Conservation (phyloP, 2,797 vertebrate species). For the Chaenodraco wilsoni region DNA sequence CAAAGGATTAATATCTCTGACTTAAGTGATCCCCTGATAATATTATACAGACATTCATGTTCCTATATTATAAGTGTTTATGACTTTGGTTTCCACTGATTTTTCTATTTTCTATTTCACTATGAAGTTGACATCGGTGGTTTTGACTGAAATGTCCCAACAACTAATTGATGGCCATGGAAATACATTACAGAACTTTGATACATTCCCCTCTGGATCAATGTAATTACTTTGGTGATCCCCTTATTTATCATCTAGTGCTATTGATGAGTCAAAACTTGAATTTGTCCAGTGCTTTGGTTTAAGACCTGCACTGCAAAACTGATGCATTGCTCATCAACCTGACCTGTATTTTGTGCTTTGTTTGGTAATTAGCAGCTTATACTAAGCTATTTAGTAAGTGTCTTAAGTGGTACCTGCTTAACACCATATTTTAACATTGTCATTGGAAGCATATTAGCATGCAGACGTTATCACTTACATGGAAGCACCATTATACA, state of each 20-base stretch:
- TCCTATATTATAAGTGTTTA: neutral
- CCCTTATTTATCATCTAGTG: too few relatives aligned
- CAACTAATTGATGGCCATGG: too few relatives aligned
- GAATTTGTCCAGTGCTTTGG: slow-evolving; percentile 10
- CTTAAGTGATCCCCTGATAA: neutral
- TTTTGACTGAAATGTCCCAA: neutral
- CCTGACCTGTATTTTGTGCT: neutral
- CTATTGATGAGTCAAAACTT: neutral
- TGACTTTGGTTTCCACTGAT: neutral
- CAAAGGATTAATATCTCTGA: neutral
- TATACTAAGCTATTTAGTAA: neutral
- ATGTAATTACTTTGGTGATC: neutral
- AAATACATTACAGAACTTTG: neutral
- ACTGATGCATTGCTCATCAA: neutral
- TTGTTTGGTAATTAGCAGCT: neutral
- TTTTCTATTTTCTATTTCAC: too few relatives aligned
- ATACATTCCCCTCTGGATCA: neutral
- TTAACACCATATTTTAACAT: neutral
- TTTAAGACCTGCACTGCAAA: neutral
- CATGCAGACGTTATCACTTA: neutral
- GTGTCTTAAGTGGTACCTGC: neutral
- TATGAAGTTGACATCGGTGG: neutral
- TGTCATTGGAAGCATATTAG: neutral
- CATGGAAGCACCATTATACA: neutral
- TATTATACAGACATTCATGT: neutral